Conservation (phyloP, 1,140 invertebrate genomes). For the Branchinecta lynchi region DNA sequence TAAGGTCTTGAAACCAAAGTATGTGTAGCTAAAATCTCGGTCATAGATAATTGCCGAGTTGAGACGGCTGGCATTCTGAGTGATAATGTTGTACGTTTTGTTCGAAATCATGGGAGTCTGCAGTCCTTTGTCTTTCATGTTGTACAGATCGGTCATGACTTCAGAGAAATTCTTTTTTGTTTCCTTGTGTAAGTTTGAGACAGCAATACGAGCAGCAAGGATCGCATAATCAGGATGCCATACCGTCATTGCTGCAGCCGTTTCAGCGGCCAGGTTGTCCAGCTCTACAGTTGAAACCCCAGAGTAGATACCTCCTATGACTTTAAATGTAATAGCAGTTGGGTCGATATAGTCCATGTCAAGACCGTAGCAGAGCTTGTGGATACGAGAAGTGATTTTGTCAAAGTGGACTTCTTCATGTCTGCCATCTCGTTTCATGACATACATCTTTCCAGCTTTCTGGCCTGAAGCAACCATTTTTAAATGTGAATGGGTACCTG, state of each 20-base stretch:
- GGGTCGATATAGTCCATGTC: conserved; percentile 94
- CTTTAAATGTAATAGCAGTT: conserved; percentile 66
- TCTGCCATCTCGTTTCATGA: conserved; percentile 52
- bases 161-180: conserved; percentile 81
- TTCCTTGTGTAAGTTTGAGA: conserved; percentile 96
- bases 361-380: conserved; percentile 87
- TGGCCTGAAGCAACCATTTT: conserved; percentile 17
- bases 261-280: conserved; percentile 94
- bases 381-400: conserved; percentile 91
- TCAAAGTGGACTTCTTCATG: conserved; percentile 88
- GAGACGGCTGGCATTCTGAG: conserved; percentile 66
- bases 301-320: conserved; percentile 83
- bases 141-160: conserved; percentile 74
- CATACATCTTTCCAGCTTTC: conserved; percentile 29
- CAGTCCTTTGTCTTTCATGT: conserved; percentile 51
- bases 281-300: conserved; percentile 92
- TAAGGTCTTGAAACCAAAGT: conserved; percentile 97
- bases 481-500: neutral
- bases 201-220: conserved; percentile 83
- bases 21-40: conserved; percentile 92
- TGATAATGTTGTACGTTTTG: conserved; percentile 63
- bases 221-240: conserved; percentile 94
- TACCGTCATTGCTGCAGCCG: conserved; percentile 85
- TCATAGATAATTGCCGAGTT: conserved; percentile 97
- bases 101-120: conserved; percentile 70